These are phyloP conservation scores for Acanthopagrus latus DNA, from an alignment of 2,797 vertebrate genomes.

Conservation along the genomic window DNA sequence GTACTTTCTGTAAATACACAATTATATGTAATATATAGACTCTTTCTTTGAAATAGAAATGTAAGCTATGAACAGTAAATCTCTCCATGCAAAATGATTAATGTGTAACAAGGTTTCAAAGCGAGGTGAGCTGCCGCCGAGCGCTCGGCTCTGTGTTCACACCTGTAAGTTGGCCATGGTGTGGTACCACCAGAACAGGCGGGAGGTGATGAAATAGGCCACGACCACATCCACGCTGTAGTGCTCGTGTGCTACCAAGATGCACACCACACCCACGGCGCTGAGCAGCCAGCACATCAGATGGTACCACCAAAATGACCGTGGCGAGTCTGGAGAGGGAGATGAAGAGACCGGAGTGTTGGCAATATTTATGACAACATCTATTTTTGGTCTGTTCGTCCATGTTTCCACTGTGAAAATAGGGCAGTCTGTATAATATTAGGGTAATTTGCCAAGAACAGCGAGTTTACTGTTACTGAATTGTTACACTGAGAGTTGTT, in stretches of 20 bases:
- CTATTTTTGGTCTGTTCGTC: background rate
- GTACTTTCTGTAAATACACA: conserved; percentile 8
- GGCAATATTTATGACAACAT: conserved; percentile 20
- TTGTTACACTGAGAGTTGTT: background rate
- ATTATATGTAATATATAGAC: conserved; percentile 6
- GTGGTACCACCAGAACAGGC: conserved; percentile 99
- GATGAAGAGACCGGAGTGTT: conserved; percentile 10
- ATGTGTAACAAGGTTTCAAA: conserved; percentile 49
- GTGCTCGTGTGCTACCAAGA: conserved; percentile 97
- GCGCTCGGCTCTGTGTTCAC: conserved; percentile 28
- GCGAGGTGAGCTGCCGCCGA: conserved; percentile 3
- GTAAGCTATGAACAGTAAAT: conserved; percentile 26
- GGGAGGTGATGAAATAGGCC: conserved; percentile 96
- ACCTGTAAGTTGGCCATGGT: conserved; percentile 98
- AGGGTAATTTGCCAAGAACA: background rate
- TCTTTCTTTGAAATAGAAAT: conserved; percentile 14
- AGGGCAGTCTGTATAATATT: background rate
- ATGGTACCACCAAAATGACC: conserved; percentile 99
- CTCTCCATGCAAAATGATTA: conserved; percentile 17
- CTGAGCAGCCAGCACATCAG: conserved; percentile 96
- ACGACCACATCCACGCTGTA: conserved; percentile 96
- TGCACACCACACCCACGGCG: conserved; percentile 93
- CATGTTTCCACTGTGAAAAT: conserved; percentile 3
- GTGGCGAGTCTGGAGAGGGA: conserved; percentile 90
- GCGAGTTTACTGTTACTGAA: background rate